Evolutionary conservation across 2,888 invertebrate species (phyloP).

Genomic region (Leucania comma): DNA sequence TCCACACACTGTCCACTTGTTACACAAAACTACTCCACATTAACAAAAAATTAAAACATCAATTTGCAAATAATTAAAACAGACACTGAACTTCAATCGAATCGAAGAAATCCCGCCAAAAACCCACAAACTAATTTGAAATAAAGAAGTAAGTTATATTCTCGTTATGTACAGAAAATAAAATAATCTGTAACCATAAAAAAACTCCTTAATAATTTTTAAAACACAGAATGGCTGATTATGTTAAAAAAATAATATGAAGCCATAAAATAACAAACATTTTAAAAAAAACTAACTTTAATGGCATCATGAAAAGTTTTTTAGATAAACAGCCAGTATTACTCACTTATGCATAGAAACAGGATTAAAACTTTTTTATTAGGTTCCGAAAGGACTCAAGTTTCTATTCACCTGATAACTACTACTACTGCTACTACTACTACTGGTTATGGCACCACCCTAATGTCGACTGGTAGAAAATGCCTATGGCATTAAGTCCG

Average conservation of each 20-base stretch:
- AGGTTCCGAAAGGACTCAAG: neutral
- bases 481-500: too few species aligned
- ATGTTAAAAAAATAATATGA: neutral
- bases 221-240: neutral
- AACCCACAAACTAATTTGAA: neutral
- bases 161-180: neutral
- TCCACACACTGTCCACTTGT: too few species aligned
- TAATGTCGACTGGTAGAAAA: too few species aligned
- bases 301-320: constrained; percentile 18
- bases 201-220: too few species aligned
- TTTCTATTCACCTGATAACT: neutral
- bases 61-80: too few species aligned
- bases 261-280: neutral
- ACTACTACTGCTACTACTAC: too few species aligned
- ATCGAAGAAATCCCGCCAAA: too few species aligned
- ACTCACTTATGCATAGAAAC: neutral
- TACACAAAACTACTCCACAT: too few species aligned
- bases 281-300: constrained; percentile 1
- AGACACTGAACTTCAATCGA: too few species aligned
- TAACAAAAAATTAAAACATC: too few species aligned
- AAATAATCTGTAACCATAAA: neutral
- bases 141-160: neutral
- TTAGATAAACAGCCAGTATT: constrained; percentile 1
- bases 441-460: too few species aligned
- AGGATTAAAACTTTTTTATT: constrained; percentile 15